Base-by-base conservation (phyloP, 2,797 vertebrate species). In the Acrocephalus scirpaceus region DNA sequence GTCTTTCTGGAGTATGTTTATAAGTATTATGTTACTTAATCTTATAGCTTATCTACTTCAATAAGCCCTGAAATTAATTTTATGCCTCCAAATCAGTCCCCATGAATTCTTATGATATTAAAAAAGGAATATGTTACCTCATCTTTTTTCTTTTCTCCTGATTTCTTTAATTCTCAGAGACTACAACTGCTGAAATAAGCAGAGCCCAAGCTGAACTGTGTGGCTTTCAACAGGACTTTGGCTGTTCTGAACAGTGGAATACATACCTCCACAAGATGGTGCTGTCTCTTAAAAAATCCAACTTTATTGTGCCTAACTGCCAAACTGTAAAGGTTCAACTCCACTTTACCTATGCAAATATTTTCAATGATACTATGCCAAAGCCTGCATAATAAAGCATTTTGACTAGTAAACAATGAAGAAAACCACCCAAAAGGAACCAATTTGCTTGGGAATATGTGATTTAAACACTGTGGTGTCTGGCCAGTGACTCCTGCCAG, bases 221-320 rank as follows among this genome's bases (percentile, higher is more conserved):
- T 0, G 0, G 25, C 47, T 54, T 66, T 36, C 60, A 30, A 3
- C 4, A 16, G 11, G 15, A 9, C 42, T 58, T 72, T 42, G 57
- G 36, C 23, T 38, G 38, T 2, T 64, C 67, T 20, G 74, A 40
- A 47, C n/a, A 14, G 47, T 8, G 21, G 30, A 71, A 60, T 57
- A 47, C 0, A 1, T 58, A n/a, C 1, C 16, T 64, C 98, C 98
- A 98, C 97, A 86, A 97, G 97, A 90, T 97, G 98, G 98, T 76
- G 97, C 95, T 96, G 88, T 84, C 92, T 65, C 93, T 70, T 95
- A 75, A 97, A 94, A 97, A 97, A 97, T 84, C 47, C 13, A 36
- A 47, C 30, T 77, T 72, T 2, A 16, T 7, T 0, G 18, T 7
- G 34, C 38, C 48, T n/a, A 10, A 22, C 5, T 2, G 16, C 20